These are phyloP conservation scores for Leptoteleia sp. DNA, from an alignment of 1,140 invertebrate genomes.

Conservation along the genomic window DNA sequence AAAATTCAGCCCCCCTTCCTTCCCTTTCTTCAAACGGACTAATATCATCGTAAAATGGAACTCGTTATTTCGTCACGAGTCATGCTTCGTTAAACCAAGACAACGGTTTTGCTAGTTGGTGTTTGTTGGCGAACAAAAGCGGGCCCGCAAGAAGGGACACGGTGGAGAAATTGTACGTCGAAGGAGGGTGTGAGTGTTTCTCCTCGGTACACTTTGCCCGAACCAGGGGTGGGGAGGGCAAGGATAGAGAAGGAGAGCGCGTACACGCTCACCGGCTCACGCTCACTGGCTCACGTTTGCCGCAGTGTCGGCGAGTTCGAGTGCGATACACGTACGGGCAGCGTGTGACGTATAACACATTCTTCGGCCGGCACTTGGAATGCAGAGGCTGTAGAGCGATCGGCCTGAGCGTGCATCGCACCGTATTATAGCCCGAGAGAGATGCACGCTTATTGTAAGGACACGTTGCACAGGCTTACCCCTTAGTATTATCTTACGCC, in stretches of 20 bases:
- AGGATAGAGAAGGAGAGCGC: constrained; percentile 14
- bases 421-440: constrained; percentile 38
- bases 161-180: constrained; percentile 43
- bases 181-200: constrained; percentile 36
- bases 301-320: constrained; percentile 24
- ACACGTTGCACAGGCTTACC: constrained; percentile 8
- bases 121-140: constrained; percentile 49
- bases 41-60: constrained; percentile 40
- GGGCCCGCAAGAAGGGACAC: constrained; percentile 37
- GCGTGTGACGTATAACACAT: constrained; percentile 71
- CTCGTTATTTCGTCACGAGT: constrained; percentile 52
- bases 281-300: not conserved
- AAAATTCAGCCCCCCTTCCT: constrained; percentile 2
- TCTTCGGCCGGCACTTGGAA: constrained; percentile 75
- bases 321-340: constrained; percentile 33
- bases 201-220: constrained; percentile 38
- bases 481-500: constrained; percentile 15
- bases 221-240: not conserved
- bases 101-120: constrained; percentile 45
- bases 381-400: constrained; percentile 71
- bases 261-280: too few species aligned
- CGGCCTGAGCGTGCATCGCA: constrained; percentile 59
- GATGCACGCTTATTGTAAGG: constrained; percentile 19
- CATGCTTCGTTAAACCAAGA: constrained; percentile 49
- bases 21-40: constrained; percentile 15